Evolutionary conservation across 2,113 vertebrate genomes (phyloP), one percentile per base, ranked within the genome.

Genomic region (Phrynocephalus versicolor): DNA sequence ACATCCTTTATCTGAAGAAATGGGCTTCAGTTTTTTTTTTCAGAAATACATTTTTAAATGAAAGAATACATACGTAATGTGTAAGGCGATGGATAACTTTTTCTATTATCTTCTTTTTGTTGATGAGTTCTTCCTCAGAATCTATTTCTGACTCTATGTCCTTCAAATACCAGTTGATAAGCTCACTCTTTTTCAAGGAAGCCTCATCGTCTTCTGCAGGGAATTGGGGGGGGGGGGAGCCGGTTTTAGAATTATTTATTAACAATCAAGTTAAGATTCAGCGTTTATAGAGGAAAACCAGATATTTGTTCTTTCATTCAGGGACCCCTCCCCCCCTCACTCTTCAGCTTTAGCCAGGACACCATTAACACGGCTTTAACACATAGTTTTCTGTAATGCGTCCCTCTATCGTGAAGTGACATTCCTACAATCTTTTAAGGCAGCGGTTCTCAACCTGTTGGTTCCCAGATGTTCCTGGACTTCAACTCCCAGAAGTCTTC

Each of bases 61-160:
- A 58, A 70, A n/a, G 27, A 23, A 76, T 92, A 98, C 99, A 70
- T 96, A 99, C 99, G 41, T 98, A 99, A 92, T 98, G 97, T 1
- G 97, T 97, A 86, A 99, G 97, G 87, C 98, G 95, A 94, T 99
- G 96, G 94, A 99, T 97, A 87, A 99, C 97, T 92, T 98, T 98
- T 93, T 99, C 98, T 37, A 99, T 98, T 90, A 99, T 96, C 62
- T 95, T 97, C 95, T 99, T 99, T 92, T 96, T 98, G 88, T 96
- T 98, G 94, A 99, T 96, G 21, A 99, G 97, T 65, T 99, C 97
- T 89, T 98, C 96, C 95, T 99, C 99, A 5, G 98, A 98, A 87
- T 99, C 98, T 8, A 99, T 99, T 95, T 99, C 98, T 0, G 98
- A 97, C 94, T 99, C 99, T 0, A 99, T 98, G 95, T 99, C 98